These are phyloP conservation scores for Spilogale gracilis DNA, from an alignment of 2,113 vertebrate species.

Conservation along the genomic window DNA sequence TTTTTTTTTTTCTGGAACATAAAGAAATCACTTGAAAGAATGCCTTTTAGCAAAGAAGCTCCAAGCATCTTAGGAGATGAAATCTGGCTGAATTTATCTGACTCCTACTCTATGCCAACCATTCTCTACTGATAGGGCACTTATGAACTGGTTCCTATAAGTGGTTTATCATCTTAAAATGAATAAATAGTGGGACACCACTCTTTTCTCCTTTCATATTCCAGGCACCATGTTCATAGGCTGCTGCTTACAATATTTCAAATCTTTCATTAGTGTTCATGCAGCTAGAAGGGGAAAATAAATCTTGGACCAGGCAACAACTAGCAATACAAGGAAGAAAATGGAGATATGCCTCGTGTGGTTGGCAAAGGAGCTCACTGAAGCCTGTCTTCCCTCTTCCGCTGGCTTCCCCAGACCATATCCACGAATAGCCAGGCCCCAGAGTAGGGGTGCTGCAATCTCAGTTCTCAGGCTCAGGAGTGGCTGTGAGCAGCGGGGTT, in stretches of 20 bases:
- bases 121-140: conserved; percentile 17
- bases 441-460: neutral
- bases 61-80: conserved; percentile 13
- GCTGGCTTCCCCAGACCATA: neutral
- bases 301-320: neutral
- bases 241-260: conserved; percentile 64
- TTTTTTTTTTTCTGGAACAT: neutral
- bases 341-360: neutral
- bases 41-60: conserved; percentile 42
- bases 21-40: conserved; percentile 59
- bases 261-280: conserved; percentile 41
- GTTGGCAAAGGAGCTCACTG: neutral
- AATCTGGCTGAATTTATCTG: conserved; percentile 54
- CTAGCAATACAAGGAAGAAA: neutral
- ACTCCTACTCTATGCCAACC: neutral
- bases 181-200: conserved; percentile 1
- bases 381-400: neutral
- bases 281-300: conserved; percentile 50
- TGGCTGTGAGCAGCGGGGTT: neutral
- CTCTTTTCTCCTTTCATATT: conserved; percentile 54
- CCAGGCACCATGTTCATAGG: neutral
- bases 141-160: conserved; percentile 37
- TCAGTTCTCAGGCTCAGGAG: neutral
- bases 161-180: conserved; percentile 50
- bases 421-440: neutral